Evolutionary conservation across 1,140 invertebrate genomes (phyloP).

Genomic region (Zaprionus taronus): DNA sequence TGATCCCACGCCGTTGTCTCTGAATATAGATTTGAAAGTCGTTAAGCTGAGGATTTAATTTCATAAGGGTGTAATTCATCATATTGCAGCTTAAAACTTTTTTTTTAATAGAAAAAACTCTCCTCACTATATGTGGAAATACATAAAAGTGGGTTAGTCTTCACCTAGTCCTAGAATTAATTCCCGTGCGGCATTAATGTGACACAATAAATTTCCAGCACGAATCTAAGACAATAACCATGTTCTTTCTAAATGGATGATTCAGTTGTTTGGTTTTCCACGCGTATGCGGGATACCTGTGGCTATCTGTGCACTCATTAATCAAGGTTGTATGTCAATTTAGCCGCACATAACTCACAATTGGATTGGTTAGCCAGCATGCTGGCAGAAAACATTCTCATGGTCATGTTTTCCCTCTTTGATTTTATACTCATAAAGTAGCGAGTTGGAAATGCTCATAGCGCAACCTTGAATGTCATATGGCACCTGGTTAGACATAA

Average conservation of each 20-base stretch:
- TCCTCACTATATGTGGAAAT: no score
- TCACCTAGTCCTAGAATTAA: conserved; percentile 8
- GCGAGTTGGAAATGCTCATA: conserved; percentile 6
- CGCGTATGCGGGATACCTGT: conserved; percentile 10
- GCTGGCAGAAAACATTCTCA: neutral
- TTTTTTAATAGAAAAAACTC: no score
- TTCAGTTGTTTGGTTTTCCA: conserved; percentile 36
- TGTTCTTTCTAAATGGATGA: conserved; percentile 36
- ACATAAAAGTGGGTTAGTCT: conserved; percentile 2
- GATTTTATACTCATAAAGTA: conserved; percentile 2
- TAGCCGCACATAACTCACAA: conserved; percentile 62
- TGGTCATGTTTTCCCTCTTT: neutral
- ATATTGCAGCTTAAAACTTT: no score
- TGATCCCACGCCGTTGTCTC: no score
- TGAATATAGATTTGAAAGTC: neutral
- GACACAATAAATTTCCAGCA: conserved; percentile 56
- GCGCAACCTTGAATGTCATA: conserved; percentile 46
- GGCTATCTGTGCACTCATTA: conserved; percentile 36
- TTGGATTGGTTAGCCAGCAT: conserved; percentile 38
- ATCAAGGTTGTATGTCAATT: conserved; percentile 74
- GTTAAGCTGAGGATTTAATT: neutral
- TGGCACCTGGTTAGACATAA: neutral
- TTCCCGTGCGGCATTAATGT: conserved; percentile 44
- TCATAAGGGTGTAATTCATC: neutral
- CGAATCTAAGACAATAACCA: conserved; percentile 57